Evolutionary conservation across 2,888 invertebrate genomes (phyloP).

Genomic region (Diplazon laetatorius): DNA sequence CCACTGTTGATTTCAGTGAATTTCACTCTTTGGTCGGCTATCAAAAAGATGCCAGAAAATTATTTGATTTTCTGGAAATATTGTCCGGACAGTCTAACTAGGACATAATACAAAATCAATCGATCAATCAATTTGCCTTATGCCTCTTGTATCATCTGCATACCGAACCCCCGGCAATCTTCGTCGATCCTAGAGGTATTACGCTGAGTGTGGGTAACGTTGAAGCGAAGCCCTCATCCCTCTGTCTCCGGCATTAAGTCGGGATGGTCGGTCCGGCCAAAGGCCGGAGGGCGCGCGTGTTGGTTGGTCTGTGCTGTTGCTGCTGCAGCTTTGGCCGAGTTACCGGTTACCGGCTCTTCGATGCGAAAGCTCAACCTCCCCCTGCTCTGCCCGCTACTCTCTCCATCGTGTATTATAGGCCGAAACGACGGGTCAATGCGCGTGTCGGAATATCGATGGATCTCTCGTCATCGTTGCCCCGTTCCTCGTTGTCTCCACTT

Average conservation of each 20-base stretch:
- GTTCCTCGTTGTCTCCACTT: conserved; percentile 1
- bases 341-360: conserved; percentile 32
- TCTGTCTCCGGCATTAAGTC: conserved; percentile 44
- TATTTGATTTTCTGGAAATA: too few relatives aligned
- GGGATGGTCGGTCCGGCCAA: conserved; percentile 7
- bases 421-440: conserved; percentile 22
- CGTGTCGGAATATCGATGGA: conserved; percentile 22
- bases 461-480: conserved; percentile 9
- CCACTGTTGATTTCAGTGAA: not conserved
- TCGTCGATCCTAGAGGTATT: conserved; percentile 29
- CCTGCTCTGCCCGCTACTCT: too few relatives aligned
- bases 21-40: too few relatives aligned
- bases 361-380: conserved; percentile 22
- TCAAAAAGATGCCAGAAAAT: too few relatives aligned
- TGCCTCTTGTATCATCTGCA: conserved; percentile 1
- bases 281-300: conserved; percentile 15
- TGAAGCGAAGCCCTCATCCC: conserved; percentile 40
- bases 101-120: too few relatives aligned
- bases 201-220: conserved; percentile 21
- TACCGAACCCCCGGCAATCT: conserved; percentile 22
- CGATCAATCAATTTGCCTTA: too few relatives aligned
- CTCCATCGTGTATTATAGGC: conserved; percentile 44
- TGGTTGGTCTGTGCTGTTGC: not conserved
- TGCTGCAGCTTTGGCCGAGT: conserved; percentile 8
- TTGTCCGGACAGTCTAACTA: too few relatives aligned